These are phyloP conservation scores for Tenebrio molitor DNA, from an alignment of 1,140 invertebrate species.

Conservation along the genomic window DNA sequence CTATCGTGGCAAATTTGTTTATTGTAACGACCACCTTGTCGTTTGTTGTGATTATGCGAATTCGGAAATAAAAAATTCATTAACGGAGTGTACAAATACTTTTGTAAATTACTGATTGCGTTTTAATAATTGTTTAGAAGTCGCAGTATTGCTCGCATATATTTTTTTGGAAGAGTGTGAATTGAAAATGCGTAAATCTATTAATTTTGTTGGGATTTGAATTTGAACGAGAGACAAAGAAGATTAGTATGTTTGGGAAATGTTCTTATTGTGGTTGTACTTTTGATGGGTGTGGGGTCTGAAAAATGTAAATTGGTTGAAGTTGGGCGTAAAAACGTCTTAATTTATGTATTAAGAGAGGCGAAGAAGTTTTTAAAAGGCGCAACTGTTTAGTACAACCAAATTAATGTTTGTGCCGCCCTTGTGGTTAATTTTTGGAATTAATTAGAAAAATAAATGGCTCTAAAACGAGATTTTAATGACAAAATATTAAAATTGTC, in stretches of 20 bases:
- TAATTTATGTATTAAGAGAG: slow-evolving; percentile 45
- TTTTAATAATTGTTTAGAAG: no score
- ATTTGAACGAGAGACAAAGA: slow-evolving; percentile 4
- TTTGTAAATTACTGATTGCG: no score
- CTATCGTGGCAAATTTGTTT: neutral
- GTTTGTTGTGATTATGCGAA: no score
- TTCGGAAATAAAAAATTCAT: no score
- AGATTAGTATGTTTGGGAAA: slow-evolving; percentile 31
- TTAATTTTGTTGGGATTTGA: no score
- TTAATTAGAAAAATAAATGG: slow-evolving; percentile 63
- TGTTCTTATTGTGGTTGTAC: slow-evolving; percentile 29
- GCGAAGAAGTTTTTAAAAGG: slow-evolving; percentile 38
- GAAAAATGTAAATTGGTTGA: slow-evolving; percentile 36
- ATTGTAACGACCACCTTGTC: neutral
- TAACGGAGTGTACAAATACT: no score
- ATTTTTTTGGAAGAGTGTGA: no score
- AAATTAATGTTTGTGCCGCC: slow-evolving; percentile 52
- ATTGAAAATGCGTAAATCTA: no score
- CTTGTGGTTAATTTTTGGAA: slow-evolving; percentile 62
- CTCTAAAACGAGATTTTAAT: slow-evolving; percentile 61
- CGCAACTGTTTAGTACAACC: slow-evolving; percentile 39
- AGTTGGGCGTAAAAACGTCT: slow-evolving; percentile 28
- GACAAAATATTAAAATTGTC: slow-evolving; percentile 64
- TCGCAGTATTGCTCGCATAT: no score
- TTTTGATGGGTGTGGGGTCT: slow-evolving; percentile 25